phyloP scores from a whole-genome alignment of 2,888 invertebrate species.

The Eubasilissa splendida region DNA sequence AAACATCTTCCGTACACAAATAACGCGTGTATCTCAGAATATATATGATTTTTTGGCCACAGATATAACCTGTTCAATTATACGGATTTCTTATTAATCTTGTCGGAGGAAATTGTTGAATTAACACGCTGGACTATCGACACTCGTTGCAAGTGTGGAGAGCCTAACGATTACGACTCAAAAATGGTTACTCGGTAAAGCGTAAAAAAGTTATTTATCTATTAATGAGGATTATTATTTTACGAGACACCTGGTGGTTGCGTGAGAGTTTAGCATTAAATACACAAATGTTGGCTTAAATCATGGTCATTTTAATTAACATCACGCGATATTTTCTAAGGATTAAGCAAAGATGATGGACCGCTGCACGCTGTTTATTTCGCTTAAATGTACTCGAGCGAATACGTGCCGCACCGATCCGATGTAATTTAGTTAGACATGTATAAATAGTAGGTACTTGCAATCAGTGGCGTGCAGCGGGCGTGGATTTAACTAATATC shows the following conservation, averaged over 20 bases:
- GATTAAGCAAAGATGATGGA: no score
- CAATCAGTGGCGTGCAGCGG: no score
- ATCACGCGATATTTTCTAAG: slow-evolving; percentile 16
- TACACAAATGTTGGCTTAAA: background rate
- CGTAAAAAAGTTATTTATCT: slow-evolving; percentile 21
- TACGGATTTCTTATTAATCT: slow-evolving; percentile 19
- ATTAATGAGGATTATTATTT: slow-evolving; percentile 16
- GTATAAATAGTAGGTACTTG: no score
- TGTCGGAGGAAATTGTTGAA: background rate
- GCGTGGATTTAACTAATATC: no score
- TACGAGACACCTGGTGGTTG: slow-evolving; percentile 12
- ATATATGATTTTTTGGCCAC: background rate
- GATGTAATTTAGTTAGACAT: no score
- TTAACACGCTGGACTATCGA: background rate
- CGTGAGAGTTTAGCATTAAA: slow-evolving; percentile 22
- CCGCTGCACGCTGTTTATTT: no score
- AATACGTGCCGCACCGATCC: no score
- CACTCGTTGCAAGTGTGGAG: slow-evolving; percentile 1
- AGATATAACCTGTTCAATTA: slow-evolving; percentile 26
- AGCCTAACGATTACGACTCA: background rate
- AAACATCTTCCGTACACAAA: slow-evolving; percentile 14
- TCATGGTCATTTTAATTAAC: background rate
- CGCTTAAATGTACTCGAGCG: no score
- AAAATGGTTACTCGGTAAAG: slow-evolving; percentile 11
- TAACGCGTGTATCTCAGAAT: background rate